These are phyloP conservation scores for Cydia amplana DNA, from an alignment of 1,140 invertebrate species.

Conservation along the genomic window DNA sequence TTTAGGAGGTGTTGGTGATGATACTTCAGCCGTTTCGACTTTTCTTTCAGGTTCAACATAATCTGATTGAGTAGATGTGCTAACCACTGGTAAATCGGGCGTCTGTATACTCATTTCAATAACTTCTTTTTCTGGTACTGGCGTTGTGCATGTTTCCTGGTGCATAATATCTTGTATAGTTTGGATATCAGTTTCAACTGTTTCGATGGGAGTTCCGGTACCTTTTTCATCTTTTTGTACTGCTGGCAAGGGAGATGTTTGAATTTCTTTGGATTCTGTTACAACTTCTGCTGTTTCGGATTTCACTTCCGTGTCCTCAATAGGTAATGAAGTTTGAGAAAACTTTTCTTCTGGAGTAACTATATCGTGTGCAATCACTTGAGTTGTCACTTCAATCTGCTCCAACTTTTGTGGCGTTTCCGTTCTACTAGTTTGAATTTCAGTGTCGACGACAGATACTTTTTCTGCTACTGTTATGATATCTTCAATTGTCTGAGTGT, in stretches of 20 bases:
- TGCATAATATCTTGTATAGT: constrained; percentile 71
- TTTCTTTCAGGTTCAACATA: constrained; percentile 35
- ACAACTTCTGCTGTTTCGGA: constrained; percentile 50
- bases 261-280: constrained; percentile 71
- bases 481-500: constrained; percentile 63
- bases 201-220: constrained; percentile 65
- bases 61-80: constrained; percentile 66
- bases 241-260: constrained; percentile 66
- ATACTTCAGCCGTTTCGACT: constrained; percentile 18
- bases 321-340: constrained; percentile 70
- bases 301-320: constrained; percentile 40
- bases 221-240: constrained; percentile 68
- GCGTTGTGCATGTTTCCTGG: constrained; percentile 70
- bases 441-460: constrained; percentile 53
- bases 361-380: constrained; percentile 70
- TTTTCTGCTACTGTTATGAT: constrained; percentile 49
- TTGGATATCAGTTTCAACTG: constrained; percentile 70
- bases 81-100: constrained; percentile 56
- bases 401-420: constrained; percentile 55
- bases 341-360: constrained; percentile 68
- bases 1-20: constrained; percentile 25
- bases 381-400: constrained; percentile 65
- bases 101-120: constrained; percentile 79
- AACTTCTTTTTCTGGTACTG: constrained; percentile 55
- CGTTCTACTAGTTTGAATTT: constrained; percentile 66